phyloP scores from a whole-genome alignment of 2,888 invertebrate genomes.

The Trypoxylon attenuatum region DNA sequence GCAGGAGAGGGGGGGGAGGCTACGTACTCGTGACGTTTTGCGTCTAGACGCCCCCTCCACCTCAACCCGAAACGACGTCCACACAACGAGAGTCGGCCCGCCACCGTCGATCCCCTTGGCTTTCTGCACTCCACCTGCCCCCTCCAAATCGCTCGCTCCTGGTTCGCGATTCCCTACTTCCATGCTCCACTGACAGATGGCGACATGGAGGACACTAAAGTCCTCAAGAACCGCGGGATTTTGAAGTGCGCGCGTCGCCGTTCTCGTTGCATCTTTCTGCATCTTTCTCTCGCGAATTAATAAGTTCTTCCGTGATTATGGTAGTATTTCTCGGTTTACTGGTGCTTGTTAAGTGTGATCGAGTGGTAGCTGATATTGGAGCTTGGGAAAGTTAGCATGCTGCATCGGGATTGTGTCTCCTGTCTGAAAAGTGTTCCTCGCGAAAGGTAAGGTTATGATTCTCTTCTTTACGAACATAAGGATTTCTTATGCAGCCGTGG shows the following conservation, averaged over 20 bases:
- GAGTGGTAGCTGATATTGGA: no score
- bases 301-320: no score
- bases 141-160: constrained; percentile 37
- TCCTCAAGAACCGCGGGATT: constrained; percentile 12
- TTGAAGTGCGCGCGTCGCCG: constrained; percentile 20
- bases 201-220: constrained; percentile 9
- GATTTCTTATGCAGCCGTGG: no score
- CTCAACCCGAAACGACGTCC: constrained; percentile 59
- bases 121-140: constrained; percentile 30
- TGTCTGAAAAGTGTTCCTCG: neutral
- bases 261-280: neutral
- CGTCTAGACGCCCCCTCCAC: constrained; percentile 73
- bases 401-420: no score
- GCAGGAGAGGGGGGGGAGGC: constrained; percentile 59
- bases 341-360: no score
- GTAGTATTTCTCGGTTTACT: no score
- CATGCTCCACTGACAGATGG: constrained; percentile 37
- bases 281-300: no score
- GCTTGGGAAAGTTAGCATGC: no score
- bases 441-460: constrained; percentile 10
- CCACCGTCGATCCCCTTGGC: constrained; percentile 42
- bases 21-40: constrained; percentile 73
- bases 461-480: neutral
- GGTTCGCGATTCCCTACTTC: constrained; percentile 6
- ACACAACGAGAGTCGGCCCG: constrained; percentile 45